Evolutionary conservation across 2,797 vertebrate species (phyloP).

Genomic region (Pipistrellus nathusii): DNA sequence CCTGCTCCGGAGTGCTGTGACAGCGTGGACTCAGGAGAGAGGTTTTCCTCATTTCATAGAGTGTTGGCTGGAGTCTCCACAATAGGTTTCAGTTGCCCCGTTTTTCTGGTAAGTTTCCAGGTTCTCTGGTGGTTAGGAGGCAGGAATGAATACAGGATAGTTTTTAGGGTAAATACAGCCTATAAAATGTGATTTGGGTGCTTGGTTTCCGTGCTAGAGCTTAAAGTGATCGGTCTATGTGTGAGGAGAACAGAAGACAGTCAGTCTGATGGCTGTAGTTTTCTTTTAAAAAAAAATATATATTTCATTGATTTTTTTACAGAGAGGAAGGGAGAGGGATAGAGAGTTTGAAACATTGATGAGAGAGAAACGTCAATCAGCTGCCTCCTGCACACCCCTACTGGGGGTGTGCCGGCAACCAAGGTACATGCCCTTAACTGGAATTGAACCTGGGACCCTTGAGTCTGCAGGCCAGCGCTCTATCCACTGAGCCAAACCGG

Average conservation of each 20-base stretch:
- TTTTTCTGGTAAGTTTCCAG: slow-evolving; percentile 66
- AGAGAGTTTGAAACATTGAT: no score
- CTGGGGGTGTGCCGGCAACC: no score
- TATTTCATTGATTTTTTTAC: no score
- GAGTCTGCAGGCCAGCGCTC: no score
- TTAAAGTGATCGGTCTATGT: neutral
- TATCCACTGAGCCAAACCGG: no score
- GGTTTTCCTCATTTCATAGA: slow-evolving; percentile 42
- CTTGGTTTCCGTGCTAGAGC: neutral
- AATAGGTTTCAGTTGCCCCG: slow-evolving; percentile 61
- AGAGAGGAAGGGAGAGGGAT: no score
- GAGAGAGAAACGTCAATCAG: no score
- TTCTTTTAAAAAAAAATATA: neutral
- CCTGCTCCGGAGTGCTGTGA: neutral
- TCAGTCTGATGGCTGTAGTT: neutral
- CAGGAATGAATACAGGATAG: slow-evolving; percentile 1
- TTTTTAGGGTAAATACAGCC: slow-evolving; percentile 33
- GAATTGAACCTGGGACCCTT: no score
- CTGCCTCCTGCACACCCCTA: no score
- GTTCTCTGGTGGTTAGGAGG: neutral
- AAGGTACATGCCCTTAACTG: no score
- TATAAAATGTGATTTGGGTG: slow-evolving; percentile 30
- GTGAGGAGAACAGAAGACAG: neutral
- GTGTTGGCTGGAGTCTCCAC: neutral
- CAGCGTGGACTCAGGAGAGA: slow-evolving; percentile 17